These are phyloP conservation scores for Ageneiosus marmoratus DNA, from an alignment of 2,113 vertebrate genomes.

Conservation along the genomic window DNA sequence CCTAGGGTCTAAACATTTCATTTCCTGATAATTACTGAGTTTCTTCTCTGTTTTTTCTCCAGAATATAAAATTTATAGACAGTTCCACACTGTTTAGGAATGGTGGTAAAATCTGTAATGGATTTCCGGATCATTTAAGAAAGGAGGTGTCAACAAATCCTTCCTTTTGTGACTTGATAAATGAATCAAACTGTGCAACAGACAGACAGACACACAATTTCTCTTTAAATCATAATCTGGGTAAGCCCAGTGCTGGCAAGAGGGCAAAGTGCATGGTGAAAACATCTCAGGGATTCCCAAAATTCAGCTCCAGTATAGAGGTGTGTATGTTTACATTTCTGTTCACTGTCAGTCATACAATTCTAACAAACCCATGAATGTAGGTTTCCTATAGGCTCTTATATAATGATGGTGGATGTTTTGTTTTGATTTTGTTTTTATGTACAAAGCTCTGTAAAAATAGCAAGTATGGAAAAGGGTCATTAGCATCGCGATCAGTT, in stretches of 20 bases:
- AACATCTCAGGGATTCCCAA: slow-evolving; percentile 49
- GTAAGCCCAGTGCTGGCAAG: slow-evolving; percentile 44
- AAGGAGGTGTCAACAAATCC: slow-evolving; percentile 54
- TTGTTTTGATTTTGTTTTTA: neutral
- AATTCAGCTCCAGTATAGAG: slow-evolving; percentile 68
- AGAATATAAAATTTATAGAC: slow-evolving; percentile 61
- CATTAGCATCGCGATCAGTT: slow-evolving; percentile 58
- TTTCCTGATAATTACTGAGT: neutral
- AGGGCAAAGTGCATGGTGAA: slow-evolving; percentile 53
- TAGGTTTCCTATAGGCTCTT: neutral
- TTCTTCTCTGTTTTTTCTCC: slow-evolving; percentile 34
- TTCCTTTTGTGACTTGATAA: slow-evolving; percentile 5
- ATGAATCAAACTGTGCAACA: slow-evolving; percentile 38
- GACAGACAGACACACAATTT: slow-evolving; percentile 23
- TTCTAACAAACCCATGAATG: neutral
- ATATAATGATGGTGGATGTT: neutral
- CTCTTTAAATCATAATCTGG: slow-evolving; percentile 13
- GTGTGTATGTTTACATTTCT: slow-evolving; percentile 51
- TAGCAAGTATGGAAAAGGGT: slow-evolving; percentile 45
- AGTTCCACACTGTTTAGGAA: slow-evolving; percentile 37
- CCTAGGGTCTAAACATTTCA: neutral
- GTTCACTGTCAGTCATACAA: neutral
- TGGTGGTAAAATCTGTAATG: slow-evolving; percentile 53
- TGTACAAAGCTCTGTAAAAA: slow-evolving; percentile 58
- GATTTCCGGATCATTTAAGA: slow-evolving; percentile 40